Base-by-base conservation (phyloP, 1,140 invertebrate species). In the Heliconius hewitsoni region DNA sequence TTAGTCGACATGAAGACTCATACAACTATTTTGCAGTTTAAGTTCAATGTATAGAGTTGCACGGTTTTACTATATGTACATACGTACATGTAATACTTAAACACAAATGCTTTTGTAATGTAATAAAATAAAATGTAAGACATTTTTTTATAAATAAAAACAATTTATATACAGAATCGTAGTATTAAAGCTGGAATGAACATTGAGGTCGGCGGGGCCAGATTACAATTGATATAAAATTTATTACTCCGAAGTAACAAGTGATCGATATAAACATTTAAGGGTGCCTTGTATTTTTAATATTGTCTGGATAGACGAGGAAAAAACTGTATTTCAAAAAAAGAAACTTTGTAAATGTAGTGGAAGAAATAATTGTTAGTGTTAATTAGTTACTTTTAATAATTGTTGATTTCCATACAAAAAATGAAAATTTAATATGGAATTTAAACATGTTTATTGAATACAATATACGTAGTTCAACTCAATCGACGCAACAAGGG, bases 171-270 rank as follows among this genome's bases (percentile, higher is more conserved):
- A 23, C 9, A 23, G n/a, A 66, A 27, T 66, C 13, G 23, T 30
- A 66, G 60, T 3, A 66, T 66, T 60, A 60, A 60, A 60, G 55
- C 55, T 60, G n/a, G 55, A 60, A 60, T 66, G 3, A 66, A 66
- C 60, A 30, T 66, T 30, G 16, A 30, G 27, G 75, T 71, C 71
- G 74, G 66, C 72, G 46, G 42, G 50, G 34, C 76, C 74, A 76
- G 78, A 83, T 80, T 81, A 83, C 73, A 81, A 81, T 78, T 78
- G 81, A 81, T 83, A 81, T 81, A 79, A 57, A 71, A 83, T 81
- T 84, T 74, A 66, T 66, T 27, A 66, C 13, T 30, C 27, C 8
- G 27, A 30, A 66, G 23, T 66, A 66, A 66, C 60, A 66, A 66
- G 60, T 66, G 60, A 66, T 66, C 27, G 60, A 27, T 66, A 30